phyloP scores from a whole-genome alignment of 2,797 vertebrate genomes.

The Propithecus deckenii region DNA sequence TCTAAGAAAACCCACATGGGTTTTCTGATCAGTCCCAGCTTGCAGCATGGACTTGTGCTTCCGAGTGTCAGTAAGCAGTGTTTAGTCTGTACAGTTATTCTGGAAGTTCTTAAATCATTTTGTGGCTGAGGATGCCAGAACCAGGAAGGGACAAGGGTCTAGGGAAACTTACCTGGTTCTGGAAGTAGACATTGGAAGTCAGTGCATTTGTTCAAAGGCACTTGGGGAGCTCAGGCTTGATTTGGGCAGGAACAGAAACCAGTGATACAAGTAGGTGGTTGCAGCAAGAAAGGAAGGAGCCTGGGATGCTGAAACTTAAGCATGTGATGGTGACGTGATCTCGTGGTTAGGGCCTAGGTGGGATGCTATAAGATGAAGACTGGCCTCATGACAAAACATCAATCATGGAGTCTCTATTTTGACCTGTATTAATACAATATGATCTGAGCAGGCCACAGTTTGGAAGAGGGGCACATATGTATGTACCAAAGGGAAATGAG shows the following conservation, averaged over 20 bases:
- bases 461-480: not conserved
- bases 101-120: not conserved
- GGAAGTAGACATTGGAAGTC: not conserved
- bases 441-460: not conserved
- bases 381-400: not conserved
- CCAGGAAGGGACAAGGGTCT: not conserved
- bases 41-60: too few relatives aligned
- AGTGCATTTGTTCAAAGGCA: not conserved
- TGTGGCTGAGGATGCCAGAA: not conserved
- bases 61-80: not conserved
- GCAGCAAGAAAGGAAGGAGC: not conserved
- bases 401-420: not conserved
- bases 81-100: not conserved
- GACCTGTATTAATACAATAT: not conserved
- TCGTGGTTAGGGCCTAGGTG: not conserved
- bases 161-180: not conserved
- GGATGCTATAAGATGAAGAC: not conserved
- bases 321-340: not conserved
- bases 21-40: too few relatives aligned
- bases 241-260: not conserved
- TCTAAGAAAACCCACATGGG: not conserved
- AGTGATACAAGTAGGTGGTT: not conserved
- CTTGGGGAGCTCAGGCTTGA: not conserved
- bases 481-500: not conserved
- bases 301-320: not conserved